A percentile compares a stretch with the other conserved stretches of the same genome.
phyloP scores from a whole-genome alignment of 1,140 invertebrate genomes.

The Trichonephila inaurata region DNA sequence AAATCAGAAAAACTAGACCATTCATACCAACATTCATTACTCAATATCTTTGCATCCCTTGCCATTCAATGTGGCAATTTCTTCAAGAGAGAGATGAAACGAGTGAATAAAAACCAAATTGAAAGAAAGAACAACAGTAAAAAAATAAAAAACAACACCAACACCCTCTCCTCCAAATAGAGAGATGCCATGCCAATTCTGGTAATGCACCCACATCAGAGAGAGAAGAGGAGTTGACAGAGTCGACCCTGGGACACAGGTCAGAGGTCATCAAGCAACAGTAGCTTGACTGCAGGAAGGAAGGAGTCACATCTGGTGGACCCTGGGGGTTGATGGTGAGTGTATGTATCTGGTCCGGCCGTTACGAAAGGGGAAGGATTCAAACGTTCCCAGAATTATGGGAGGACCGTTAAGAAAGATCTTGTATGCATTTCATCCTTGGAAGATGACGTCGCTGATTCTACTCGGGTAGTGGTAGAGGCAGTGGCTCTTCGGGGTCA shows the following conservation, averaged over 20 bases:
- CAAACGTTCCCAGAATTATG: conserved; percentile 38
- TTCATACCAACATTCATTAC: no score
- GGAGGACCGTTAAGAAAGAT: conserved; percentile 70
- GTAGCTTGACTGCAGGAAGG: conserved; percentile 39
- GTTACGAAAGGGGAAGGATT: conserved; percentile 15
- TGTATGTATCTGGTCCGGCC: conserved; percentile 42
- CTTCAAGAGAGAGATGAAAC: neutral
- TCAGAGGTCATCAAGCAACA: conserved; percentile 59
- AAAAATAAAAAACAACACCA: neutral
- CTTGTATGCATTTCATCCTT: conserved; percentile 56
- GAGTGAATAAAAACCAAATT: neutral
- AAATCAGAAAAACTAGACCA: no score
- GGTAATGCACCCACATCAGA: conserved; percentile 8
- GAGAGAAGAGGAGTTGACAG: conserved; percentile 46
- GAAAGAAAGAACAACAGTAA: neutral
- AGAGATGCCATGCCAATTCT: conserved; percentile 49
- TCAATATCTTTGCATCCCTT: no score
- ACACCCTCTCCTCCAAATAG: neutral
- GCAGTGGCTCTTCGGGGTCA: neutral
- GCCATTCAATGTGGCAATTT: no score
- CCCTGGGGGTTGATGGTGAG: neutral
- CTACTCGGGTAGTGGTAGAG: conserved; percentile 28
- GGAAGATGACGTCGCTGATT: conserved; percentile 55
- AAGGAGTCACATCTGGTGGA: conserved; percentile 41
- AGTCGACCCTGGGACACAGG: conserved; percentile 66